Evolutionary conservation across 2,888 invertebrate species (phyloP), one percentile per base, ranked within the genome.

Genomic region (Pristionchus mayeri): DNA sequence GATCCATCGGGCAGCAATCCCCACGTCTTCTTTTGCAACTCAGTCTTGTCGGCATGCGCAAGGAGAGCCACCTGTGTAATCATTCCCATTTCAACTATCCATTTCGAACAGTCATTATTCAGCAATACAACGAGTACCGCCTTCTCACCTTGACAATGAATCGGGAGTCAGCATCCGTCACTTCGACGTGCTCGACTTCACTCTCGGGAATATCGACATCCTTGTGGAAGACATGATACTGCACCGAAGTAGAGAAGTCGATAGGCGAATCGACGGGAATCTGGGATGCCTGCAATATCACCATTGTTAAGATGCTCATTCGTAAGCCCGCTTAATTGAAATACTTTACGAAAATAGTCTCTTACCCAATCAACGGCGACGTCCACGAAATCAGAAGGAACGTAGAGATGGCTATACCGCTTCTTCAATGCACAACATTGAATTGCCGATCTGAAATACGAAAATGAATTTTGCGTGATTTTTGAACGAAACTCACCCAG

Each of bases 381-480:
- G 92, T 95, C 95, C 93, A 97, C 97, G 94, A 98, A 98, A 93
- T 98, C 98, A 44, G 97, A 97, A 30, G 98, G 98, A 90, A 98
- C 95, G 94, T 98, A 98, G 93, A 98, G 94, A 93, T 96, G 97
- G 85, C 95, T 95, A 94, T 97, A 98, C 86, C 98, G 95, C 89
- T 96, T 95, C 85, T 96, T 95, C 86, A 98, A 94, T 91, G 96
- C 87, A 6, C 86, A 71, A 34, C 88, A 85, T 16, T 87, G 87
- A 37, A 90, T 75, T 50, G 52, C 40, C 7, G 78, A 79, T 27
- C 84, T 76, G 78, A n/a, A 86, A 57, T 60, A 52, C 13, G 6
- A 27, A 6, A 76, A 6, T 24, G 44, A n/a, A 9, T 16, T n/a
- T n/a, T 76, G 21, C n/a, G 16, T 21, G 4, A 37, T 48, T 34